phyloP scores from a whole-genome alignment of 2,113 vertebrate genomes.

The Dunckerocampus dactyliophorus region DNA sequence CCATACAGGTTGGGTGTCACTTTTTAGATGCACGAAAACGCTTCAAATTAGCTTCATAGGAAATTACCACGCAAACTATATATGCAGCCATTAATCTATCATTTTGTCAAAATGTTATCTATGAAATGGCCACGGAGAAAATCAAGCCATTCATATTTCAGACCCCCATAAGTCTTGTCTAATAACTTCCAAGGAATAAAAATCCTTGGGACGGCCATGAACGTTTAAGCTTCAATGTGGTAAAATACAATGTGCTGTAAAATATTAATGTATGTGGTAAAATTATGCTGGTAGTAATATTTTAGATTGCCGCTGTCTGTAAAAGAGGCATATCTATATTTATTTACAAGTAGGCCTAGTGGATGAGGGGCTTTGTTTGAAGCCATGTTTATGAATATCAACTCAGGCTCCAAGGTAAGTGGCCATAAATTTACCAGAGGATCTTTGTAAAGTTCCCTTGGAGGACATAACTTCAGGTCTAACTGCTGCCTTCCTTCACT shows the following conservation, averaged over 20 bases:
- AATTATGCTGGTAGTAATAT: conserved; percentile 77
- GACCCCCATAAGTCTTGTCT: conserved; percentile 24
- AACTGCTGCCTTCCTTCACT: conserved; percentile 64
- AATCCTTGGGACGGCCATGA: conserved; percentile 64
- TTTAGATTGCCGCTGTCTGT: conserved; percentile 78
- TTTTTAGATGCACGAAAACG: conserved; percentile 50
- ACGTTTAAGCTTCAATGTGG: conserved; percentile 72
- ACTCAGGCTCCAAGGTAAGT: conserved; percentile 74
- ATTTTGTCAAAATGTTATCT: conserved; percentile 31
- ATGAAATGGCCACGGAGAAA: conserved; percentile 17
- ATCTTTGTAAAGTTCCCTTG: conserved; percentile 70
- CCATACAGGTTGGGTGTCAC: conserved; percentile 60
- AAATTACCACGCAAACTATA: conserved; percentile 28
- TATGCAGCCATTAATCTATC: not conserved
- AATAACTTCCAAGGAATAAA: conserved; percentile 60
- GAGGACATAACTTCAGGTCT: conserved; percentile 73
- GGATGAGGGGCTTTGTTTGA: conserved; percentile 71
- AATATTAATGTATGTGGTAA: conserved; percentile 77
- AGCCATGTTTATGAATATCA: conserved; percentile 78
- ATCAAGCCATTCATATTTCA: conserved; percentile 31
- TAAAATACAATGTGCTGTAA: conserved; percentile 77
- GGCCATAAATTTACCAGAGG: conserved; percentile 72
- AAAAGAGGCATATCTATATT: conserved; percentile 76
- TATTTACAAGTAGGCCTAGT: conserved; percentile 74
- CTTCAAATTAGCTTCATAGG: conserved; percentile 51